Evolutionary conservation across 2,113 vertebrate species (phyloP).

Genomic region (Mystacornis crossleyi): DNA sequence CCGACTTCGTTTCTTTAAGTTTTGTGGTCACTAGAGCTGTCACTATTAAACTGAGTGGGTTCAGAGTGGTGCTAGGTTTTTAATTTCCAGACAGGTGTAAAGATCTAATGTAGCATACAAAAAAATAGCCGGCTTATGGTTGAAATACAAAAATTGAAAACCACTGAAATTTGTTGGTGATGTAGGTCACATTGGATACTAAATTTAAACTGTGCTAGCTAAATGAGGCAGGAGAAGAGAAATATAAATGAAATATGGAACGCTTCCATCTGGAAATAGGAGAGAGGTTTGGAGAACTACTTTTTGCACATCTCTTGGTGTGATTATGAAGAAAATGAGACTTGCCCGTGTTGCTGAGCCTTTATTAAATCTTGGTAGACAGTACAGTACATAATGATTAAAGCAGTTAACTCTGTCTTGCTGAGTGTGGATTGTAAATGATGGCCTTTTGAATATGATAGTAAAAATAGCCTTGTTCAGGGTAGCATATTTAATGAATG

Average conservation of each 20-base stretch:
- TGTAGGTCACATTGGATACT: background rate
- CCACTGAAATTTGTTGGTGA: background rate
- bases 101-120: background rate
- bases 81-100: background rate
- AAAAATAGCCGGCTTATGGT: background rate
- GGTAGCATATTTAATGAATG: background rate
- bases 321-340: background rate
- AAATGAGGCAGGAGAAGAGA: background rate
- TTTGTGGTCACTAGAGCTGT: background rate
- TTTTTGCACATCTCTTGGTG: background rate
- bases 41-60: background rate
- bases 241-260: background rate
- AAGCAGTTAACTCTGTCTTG: background rate
- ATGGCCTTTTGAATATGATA: background rate
- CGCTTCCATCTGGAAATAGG: background rate
- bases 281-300: background rate
- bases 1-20: background rate
- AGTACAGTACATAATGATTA: background rate
- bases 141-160: background rate
- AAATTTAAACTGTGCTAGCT: background rate
- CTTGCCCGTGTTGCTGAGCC: background rate
- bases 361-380: background rate
- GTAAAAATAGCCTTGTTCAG: slow-evolving; percentile 22
- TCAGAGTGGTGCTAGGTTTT: background rate
- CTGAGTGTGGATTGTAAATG: background rate